Base-by-base conservation (phyloP, 2,888 invertebrate genomes). In the Ellobium chinense region DNA sequence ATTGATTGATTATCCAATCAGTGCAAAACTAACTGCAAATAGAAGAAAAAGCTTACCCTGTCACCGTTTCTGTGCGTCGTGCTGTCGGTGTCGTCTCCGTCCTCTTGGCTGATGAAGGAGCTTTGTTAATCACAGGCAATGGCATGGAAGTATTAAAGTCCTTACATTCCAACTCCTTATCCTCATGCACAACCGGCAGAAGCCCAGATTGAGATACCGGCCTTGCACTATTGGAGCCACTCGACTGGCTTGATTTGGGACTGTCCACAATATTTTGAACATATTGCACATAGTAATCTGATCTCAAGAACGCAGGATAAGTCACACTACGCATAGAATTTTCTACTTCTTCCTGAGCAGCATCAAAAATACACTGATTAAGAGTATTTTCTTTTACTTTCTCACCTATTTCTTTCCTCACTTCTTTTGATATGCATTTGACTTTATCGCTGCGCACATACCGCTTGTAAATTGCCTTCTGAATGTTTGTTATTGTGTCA, bases 231-330 rank as follows among this genome's bases (percentile, higher is more conserved):
- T 89, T 90, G 27, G 90, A 90, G 39, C 91, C 90, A 88, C 91
- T 91, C 54, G 90, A 87, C 85, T 88, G 85, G 76, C 88, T 89
- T 80, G 89, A 89, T 84, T 91, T 91, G 7, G 92, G 91, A 82
- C 91, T 91, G 78, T 92, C 91, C 46, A 91, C 90, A 54, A 88
- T 90, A 66, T 88, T 87, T 74, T 90, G 89, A 73, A 93, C 89
- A 88, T 93, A 91, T 84, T 93, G 90, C 82, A 98, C 95, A 94
- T 98, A 98, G 93, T 97, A 95, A 90, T 98, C 98, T 88, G 98
- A 98, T 88, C 96, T 96, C 86, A 99, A 95, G 94, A 99, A 99
- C 93, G 97, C 96, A 81, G 96, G 97, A 94, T 98, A 98, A 83
- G 97, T 96, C 82, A 97, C 96, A 92, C 96, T 96, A 85, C 96